Evolutionary conservation across 1,140 invertebrate species (phyloP).

Genomic region (Drosophila guanche): DNA sequence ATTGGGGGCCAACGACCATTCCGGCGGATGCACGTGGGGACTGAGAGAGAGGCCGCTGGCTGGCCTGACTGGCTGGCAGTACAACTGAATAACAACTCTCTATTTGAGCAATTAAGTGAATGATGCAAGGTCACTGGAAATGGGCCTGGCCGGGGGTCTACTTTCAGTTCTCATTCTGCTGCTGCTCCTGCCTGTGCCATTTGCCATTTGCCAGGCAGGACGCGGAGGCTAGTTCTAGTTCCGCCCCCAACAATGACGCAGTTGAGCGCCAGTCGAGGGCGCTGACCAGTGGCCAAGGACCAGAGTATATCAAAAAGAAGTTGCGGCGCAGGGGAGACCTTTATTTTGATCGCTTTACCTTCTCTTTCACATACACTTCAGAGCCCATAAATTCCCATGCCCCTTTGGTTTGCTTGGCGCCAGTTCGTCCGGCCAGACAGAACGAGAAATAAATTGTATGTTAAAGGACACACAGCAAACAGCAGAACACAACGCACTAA

Average conservation of each 20-base stretch:
- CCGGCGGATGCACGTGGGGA: slow-evolving; percentile 50
- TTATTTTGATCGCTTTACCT: no score
- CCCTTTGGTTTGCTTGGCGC: slow-evolving; percentile 71
- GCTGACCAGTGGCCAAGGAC: slow-evolving; percentile 27
- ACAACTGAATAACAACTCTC: slow-evolving; percentile 69
- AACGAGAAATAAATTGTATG: slow-evolving; percentile 18
- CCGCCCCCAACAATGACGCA: slow-evolving; percentile 63
- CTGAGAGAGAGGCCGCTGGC: slow-evolving; percentile 6
- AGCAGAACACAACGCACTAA: slow-evolving; percentile 38
- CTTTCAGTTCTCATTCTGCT: not conserved
- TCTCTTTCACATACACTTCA: not conserved
- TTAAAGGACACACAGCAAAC: slow-evolving; percentile 40
- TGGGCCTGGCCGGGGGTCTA: slow-evolving; percentile 27
- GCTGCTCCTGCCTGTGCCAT: no score
- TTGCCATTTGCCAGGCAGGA: no score
- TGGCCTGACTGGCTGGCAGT: slow-evolving; percentile 29
- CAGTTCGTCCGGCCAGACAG: slow-evolving; percentile 55
- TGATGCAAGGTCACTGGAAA: slow-evolving; percentile 80
- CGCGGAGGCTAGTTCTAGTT: not conserved
- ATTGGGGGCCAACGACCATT: slow-evolving; percentile 44
- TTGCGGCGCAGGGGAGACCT: no score
- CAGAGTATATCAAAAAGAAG: no score
- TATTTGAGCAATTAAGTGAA: slow-evolving; percentile 76
- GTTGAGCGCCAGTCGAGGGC: slow-evolving; percentile 43
- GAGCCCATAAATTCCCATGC: slow-evolving; percentile 15